Conservation (phyloP, 2,888 invertebrate genomes). For the Sphinx pinastri region DNA sequence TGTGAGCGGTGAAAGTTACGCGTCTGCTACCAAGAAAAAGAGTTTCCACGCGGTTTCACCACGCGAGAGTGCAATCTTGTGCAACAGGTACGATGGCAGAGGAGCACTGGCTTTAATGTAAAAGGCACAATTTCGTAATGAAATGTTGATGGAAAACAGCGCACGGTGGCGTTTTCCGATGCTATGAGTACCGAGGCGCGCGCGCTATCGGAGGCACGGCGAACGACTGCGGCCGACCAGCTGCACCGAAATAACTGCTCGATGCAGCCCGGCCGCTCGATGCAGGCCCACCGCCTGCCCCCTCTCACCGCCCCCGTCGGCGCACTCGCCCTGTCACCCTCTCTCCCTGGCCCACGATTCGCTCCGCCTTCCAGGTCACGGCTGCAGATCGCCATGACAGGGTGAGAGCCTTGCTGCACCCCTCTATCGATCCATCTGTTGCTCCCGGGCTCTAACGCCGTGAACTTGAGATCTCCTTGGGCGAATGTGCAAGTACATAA, state of each 20-base stretch:
- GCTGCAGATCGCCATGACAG: slow-evolving; percentile 70
- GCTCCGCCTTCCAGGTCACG: slow-evolving; percentile 70
- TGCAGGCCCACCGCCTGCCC: slow-evolving; percentile 62
- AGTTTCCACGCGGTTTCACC: slow-evolving; percentile 80
- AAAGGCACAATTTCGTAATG: slow-evolving; percentile 33
- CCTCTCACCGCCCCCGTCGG: slow-evolving; percentile 24
- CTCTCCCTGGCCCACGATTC: slow-evolving; percentile 35
- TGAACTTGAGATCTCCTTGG: slow-evolving; percentile 51
- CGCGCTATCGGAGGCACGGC: slow-evolving; percentile 72
- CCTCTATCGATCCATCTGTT: slow-evolving; percentile 79
- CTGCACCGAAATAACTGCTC: slow-evolving; percentile 83
- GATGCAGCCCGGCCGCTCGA: slow-evolving; percentile 78
- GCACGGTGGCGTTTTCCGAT: slow-evolving; percentile 55
- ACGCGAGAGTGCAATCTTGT: slow-evolving; percentile 63
- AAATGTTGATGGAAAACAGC: slow-evolving; percentile 39
- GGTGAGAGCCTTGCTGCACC: slow-evolving; percentile 53
- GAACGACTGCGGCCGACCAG: slow-evolving; percentile 69
- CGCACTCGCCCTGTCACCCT: slow-evolving; percentile 68
- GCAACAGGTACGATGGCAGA: slow-evolving; percentile 65
- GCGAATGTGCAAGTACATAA: neutral
- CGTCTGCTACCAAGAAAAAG: slow-evolving; percentile 78
- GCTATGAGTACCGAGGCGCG: slow-evolving; percentile 59
- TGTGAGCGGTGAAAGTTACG: slow-evolving; percentile 80
- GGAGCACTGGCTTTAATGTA: slow-evolving; percentile 36
- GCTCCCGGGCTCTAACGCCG: slow-evolving; percentile 60